These are phyloP conservation scores for Phrynocephalus versicolor DNA, from an alignment of 2,113 vertebrate species.

Conservation along the genomic window DNA sequence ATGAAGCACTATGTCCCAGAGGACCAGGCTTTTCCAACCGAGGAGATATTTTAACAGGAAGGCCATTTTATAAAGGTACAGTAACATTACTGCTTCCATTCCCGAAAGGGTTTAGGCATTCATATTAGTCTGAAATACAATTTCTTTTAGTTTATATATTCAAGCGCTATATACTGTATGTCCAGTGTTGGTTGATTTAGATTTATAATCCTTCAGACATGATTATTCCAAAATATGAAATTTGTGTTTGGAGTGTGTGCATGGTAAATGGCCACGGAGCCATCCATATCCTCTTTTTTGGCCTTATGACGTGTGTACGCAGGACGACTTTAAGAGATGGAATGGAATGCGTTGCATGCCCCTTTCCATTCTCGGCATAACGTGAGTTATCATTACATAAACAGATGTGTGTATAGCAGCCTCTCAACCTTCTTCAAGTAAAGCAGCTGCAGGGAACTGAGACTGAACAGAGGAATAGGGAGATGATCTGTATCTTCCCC, in stretches of 20 bases:
- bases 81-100: fast-evolving
- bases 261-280: not conserved
- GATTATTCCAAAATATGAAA: not conserved
- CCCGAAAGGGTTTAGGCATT: not conserved
- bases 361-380: too few species aligned
- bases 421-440: not conserved
- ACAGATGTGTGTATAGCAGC: not conserved
- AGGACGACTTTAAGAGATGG: not conserved
- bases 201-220: not conserved
- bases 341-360: not conserved
- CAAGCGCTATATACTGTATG: not conserved
- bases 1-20: slow-evolving; percentile 73
- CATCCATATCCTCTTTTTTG: not conserved
- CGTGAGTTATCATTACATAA: not conserved
- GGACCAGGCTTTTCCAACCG: slow-evolving; percentile 79
- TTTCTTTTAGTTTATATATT: not conserved
- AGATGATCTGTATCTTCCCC: not conserved
- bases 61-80: slow-evolving; percentile 80
- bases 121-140: not conserved
- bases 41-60: slow-evolving; percentile 74
- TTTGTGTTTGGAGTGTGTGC: not conserved
- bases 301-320: not conserved
- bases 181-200: not conserved
- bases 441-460: not conserved
- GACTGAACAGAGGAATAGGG: not conserved